Base-by-base conservation (phyloP, 2,888 invertebrate species). In the Stegophylla sp. region DNA sequence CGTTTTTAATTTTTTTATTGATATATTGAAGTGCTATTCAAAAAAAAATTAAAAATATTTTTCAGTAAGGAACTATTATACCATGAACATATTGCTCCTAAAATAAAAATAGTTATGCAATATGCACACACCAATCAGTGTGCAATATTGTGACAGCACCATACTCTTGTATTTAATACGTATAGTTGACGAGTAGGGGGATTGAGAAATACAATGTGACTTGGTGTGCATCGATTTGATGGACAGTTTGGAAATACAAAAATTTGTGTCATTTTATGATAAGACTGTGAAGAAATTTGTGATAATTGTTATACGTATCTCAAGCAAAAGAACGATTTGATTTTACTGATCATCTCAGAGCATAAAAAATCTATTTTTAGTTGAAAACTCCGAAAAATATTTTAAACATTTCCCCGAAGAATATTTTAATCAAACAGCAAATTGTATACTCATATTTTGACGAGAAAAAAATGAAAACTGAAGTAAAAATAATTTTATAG, bases 211-310 rank as follows among this genome's bases (percentile, higher is more conserved):
- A n/a, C n/a, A n/a, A n/a, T n/a, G n/a, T n/a, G n/a, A n/a, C n/a
- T n/a, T n/a, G n/a, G n/a, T n/a, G n/a, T n/a, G n/a, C n/a, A n/a
- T n/a, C n/a, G n/a, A n/a, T n/a, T n/a, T n/a, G n/a, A n/a, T n/a
- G n/a, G n/a, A n/a, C n/a, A n/a, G n/a, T n/a, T n/a, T n/a, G n/a
- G n/a, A n/a, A n/a, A n/a, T n/a, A n/a, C n/a, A n/a, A n/a, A n/a
- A n/a, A n/a, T n/a, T n/a, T n/a, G n/a, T n/a, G n/a, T n/a, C n/a
- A n/a, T n/a, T n/a, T n/a, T n/a, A 51, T 34, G 43, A n/a, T 26
- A 28, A 51, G 51, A 34, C 13, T n/a, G n/a, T n/a, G 34, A 34
- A 53, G 71, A 71, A 69, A 51, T 69, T 9, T 69, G 69, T 69
- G 69, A 69, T n/a, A n/a, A n/a, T n/a, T 17, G 20, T 12, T 51